A percentile compares a stretch with the other conserved stretches of the same genome.
Conservation (phyloP, 2,888 invertebrate species). For the Phaonia tiefii region DNA sequence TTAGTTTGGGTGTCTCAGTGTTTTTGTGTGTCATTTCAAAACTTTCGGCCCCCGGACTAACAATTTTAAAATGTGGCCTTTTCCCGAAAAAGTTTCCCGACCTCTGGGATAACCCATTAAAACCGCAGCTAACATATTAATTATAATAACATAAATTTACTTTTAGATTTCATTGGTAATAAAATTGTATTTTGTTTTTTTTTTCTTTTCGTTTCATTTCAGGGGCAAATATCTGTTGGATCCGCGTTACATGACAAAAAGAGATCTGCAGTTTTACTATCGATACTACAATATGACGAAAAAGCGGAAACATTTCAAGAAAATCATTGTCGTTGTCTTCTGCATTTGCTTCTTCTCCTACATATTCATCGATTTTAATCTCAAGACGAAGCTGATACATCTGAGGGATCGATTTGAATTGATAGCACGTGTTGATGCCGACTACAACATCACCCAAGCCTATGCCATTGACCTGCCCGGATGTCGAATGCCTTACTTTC, state of each 20-base stretch:
- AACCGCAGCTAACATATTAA: too few species aligned
- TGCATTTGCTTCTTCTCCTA: conserved; percentile 78
- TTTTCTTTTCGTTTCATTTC: conserved; percentile 50
- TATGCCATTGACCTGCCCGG: conserved; percentile 79
- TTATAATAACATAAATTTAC: too few species aligned
- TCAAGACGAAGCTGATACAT: conserved; percentile 76
- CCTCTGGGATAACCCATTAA: too few species aligned
- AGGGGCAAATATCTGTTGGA: conserved; percentile 77
- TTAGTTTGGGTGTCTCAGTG: too few species aligned
- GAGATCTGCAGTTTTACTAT: conserved; percentile 77
- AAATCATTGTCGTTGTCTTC: conserved; percentile 75
- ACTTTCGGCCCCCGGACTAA: too few species aligned
- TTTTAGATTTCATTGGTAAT: too few species aligned
- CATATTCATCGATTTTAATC: conserved; percentile 78
- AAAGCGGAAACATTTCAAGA: conserved; percentile 75
- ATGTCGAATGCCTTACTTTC: conserved; percentile 80
- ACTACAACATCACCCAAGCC: conserved; percentile 75
- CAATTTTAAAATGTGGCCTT: too few species aligned
- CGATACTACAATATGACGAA: conserved; percentile 76
- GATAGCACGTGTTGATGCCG: conserved; percentile 76
- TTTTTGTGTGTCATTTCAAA: too few species aligned
- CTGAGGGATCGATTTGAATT: conserved; percentile 78
- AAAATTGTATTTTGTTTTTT: conserved; percentile 2
- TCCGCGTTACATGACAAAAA: conserved; percentile 78
- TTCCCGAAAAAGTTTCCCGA: too few species aligned